A percentile compares a stretch with the other conserved stretches of the same genome.
phyloP scores from a whole-genome alignment of 2,113 vertebrate species.

The Gadus macrocephalus region DNA sequence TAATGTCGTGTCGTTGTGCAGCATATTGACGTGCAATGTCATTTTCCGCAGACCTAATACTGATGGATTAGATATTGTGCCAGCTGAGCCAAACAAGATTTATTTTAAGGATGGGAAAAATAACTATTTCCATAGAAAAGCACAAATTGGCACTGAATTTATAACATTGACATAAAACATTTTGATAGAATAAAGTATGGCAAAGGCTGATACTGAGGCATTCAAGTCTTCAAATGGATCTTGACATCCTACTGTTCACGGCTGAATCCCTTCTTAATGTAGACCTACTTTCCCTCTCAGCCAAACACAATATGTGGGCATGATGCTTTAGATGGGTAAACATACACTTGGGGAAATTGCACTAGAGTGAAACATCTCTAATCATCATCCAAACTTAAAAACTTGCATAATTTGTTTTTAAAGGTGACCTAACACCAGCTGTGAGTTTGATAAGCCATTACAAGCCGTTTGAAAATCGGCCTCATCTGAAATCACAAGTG shows the following conservation, averaged over 20 bases:
- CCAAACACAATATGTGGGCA: background rate
- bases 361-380: background rate
- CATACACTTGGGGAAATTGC: background rate
- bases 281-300: background rate
- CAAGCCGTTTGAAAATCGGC: too few relatives aligned
- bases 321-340: background rate
- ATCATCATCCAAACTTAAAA: background rate
- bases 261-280: background rate
- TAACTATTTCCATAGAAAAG: conserved; percentile 1
- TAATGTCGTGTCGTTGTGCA: background rate
- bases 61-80: too few relatives aligned
- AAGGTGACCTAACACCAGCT: too few relatives aligned
- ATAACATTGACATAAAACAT: conserved; percentile 1
- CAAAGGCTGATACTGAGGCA: conserved; percentile 1
- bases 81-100: too few relatives aligned
- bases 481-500: too few relatives aligned
- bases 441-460: too few relatives aligned
- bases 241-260: background rate
- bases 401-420: background rate
- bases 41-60: too few relatives aligned
- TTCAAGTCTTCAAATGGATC: background rate
- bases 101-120: too few relatives aligned
- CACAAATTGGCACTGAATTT: background rate
- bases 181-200: background rate
- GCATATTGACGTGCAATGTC: too few relatives aligned